These are phyloP conservation scores for Vandiemenella viatica DNA, from an alignment of 2,888 invertebrate species.

Conservation along the genomic window DNA sequence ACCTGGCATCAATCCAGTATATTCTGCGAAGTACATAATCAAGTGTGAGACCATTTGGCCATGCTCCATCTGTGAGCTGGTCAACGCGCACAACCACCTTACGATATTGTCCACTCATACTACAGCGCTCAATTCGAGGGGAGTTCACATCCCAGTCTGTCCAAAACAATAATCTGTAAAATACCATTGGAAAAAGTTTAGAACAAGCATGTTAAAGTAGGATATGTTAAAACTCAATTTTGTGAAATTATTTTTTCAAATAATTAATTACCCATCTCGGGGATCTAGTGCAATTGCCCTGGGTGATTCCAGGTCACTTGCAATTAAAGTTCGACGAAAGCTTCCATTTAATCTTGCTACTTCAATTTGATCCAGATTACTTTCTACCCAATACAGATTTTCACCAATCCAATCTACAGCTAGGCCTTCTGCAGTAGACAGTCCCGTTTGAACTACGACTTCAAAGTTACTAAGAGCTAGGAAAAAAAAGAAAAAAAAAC, in stretches of 20 bases:
- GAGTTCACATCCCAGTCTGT: constrained; percentile 69
- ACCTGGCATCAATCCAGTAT: constrained; percentile 75
- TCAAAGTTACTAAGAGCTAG: constrained; percentile 55
- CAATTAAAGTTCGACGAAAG: constrained; percentile 59
- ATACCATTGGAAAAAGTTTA: constrained; percentile 5
- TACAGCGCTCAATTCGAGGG: constrained; percentile 68
- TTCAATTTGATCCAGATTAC: constrained; percentile 69
- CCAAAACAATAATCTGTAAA: constrained; percentile 56
- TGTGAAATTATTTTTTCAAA: constrained; percentile 1
- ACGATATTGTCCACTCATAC: constrained; percentile 57
- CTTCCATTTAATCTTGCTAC: constrained; percentile 59
- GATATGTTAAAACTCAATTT: no score
- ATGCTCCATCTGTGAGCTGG: constrained; percentile 46
- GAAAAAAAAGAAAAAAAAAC: no score
- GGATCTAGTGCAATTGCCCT: constrained; percentile 73
- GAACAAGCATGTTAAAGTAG: no score
- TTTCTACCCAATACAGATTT: constrained; percentile 81
- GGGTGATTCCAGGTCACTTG: constrained; percentile 71
- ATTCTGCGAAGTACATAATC: constrained; percentile 58
- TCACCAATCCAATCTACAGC: constrained; percentile 79
- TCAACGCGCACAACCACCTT: constrained; percentile 42
- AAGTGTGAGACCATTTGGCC: constrained; percentile 73
- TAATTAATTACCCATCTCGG: constrained; percentile 39
- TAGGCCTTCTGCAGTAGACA: constrained; percentile 75
- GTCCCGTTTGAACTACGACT: constrained; percentile 65